Conservation (phyloP, 2,888 invertebrate genomes). For the Hyppa rectilinea region DNA sequence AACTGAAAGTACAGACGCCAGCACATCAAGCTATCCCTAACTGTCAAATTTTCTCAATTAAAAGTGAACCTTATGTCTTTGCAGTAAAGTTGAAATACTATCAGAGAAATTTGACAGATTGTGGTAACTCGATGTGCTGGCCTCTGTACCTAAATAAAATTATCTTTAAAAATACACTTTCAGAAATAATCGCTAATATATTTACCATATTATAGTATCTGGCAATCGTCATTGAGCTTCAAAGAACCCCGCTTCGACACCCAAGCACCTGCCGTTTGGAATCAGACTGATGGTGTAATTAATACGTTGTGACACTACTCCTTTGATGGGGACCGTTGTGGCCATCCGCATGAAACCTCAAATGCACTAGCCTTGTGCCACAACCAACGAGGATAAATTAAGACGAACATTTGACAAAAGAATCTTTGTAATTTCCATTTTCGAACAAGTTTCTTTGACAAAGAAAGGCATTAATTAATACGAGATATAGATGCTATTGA, state of each 20-base stretch:
- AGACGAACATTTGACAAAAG: slow-evolving; percentile 31
- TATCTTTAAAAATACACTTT: slow-evolving; percentile 12
- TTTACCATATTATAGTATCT: slow-evolving; percentile 33
- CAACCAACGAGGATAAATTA: slow-evolving; percentile 29
- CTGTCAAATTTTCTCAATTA: too few relatives aligned
- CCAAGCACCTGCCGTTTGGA: slow-evolving; percentile 25
- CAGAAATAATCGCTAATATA: slow-evolving; percentile 16
- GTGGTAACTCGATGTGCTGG: too few relatives aligned
- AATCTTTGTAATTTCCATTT: slow-evolving; percentile 40
- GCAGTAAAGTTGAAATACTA: too few relatives aligned
- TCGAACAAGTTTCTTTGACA: slow-evolving; percentile 50
- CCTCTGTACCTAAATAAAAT: too few relatives aligned
- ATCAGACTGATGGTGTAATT: slow-evolving; percentile 58
- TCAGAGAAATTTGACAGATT: too few relatives aligned
- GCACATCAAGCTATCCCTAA: too few relatives aligned
- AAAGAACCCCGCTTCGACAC: slow-evolving; percentile 46
- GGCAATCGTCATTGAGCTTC: slow-evolving; percentile 44
- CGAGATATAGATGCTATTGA: slow-evolving; percentile 56
- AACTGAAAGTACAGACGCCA: too few relatives aligned
- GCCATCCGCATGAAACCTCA: slow-evolving; percentile 52
- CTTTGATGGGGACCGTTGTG: slow-evolving; percentile 56
- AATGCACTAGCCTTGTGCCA: neutral
- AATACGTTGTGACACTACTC: slow-evolving; percentile 47
- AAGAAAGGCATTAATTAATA: slow-evolving; percentile 61
- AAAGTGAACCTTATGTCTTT: too few relatives aligned